Conservation (phyloP, 2,797 vertebrate genomes). For the Coregonus sp. region DNA sequence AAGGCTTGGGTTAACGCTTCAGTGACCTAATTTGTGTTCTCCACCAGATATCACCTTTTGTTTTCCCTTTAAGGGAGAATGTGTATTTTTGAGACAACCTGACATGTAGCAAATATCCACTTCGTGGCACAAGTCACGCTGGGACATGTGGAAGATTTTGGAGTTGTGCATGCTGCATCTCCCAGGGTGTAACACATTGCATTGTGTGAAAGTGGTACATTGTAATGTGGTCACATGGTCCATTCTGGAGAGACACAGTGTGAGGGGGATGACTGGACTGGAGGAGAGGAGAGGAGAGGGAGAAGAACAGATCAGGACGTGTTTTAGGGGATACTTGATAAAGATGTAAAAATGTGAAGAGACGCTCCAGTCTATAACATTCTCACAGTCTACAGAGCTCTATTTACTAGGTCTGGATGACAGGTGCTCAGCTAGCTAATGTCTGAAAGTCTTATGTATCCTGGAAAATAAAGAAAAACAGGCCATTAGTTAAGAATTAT, state of each 20-base stretch:
- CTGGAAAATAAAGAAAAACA: too few relatives aligned
- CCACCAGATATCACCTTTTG: not conserved
- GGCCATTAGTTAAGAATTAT: too few relatives aligned
- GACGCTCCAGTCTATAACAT: not conserved
- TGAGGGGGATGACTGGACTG: not conserved
- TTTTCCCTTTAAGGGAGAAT: not conserved
- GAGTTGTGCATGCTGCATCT: not conserved
- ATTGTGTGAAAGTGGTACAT: constrained; percentile 1
- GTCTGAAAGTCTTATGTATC: too few relatives aligned
- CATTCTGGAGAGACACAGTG: not conserved
- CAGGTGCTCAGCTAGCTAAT: too few relatives aligned
- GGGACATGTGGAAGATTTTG: not conserved
- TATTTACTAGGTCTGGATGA: too few relatives aligned
- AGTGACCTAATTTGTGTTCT: not conserved
- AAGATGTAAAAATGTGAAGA: not conserved
- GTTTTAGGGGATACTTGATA: not conserved
- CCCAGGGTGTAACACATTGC: constrained; percentile 3
- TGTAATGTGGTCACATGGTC: not conserved
- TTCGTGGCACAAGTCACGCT: not conserved
- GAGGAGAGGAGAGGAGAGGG: not conserved
- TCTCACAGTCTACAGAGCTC: not conserved
- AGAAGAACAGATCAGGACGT: not conserved
- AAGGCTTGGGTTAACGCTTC: too few relatives aligned
- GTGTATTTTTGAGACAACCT: not conserved
- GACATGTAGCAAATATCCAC: not conserved